phyloP scores from a whole-genome alignment of 1,140 invertebrate species.

The Pteromalus puparum region DNA sequence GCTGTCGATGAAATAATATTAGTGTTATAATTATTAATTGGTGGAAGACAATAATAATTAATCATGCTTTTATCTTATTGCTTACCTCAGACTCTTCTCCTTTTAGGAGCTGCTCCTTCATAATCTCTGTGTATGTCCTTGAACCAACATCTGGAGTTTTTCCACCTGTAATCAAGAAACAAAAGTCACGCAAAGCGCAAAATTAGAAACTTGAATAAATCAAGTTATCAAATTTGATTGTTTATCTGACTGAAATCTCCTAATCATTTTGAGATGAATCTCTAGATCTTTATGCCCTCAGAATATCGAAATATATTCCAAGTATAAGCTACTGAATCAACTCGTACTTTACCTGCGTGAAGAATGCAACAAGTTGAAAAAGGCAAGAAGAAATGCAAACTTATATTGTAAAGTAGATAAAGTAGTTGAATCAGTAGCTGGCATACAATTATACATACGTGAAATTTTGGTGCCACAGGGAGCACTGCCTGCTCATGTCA shows the following conservation, averaged over 20 bases:
- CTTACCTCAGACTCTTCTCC: slow-evolving; percentile 91
- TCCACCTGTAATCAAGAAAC: slow-evolving; percentile 88
- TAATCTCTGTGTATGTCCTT: slow-evolving; percentile 97
- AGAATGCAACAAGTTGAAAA: slow-evolving; percentile 32
- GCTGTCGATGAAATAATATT: slow-evolving; percentile 72
- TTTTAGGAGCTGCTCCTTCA: slow-evolving; percentile 93
- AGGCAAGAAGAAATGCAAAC: slow-evolving; percentile 47
- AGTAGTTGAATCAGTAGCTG: slow-evolving; percentile 70
- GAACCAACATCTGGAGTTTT: slow-evolving; percentile 97
- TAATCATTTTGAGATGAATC: slow-evolving; percentile 62
- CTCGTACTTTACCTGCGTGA: slow-evolving; percentile 59
- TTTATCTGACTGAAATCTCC: slow-evolving; percentile 59
- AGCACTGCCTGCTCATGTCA: slow-evolving; percentile 72
- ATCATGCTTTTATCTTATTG: slow-evolving; percentile 25
- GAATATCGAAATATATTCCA: slow-evolving; percentile 66
- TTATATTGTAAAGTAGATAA: slow-evolving; percentile 54
- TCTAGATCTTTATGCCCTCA: slow-evolving; percentile 61
- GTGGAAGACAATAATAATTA: slow-evolving; percentile 1
- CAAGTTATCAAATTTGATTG: slow-evolving; percentile 38
- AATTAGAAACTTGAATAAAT: slow-evolving; percentile 63
- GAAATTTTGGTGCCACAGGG: slow-evolving; percentile 65
- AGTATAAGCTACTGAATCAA: slow-evolving; percentile 70
- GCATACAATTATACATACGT: slow-evolving; percentile 72
- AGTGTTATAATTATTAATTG: slow-evolving; percentile 15
- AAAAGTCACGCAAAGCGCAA: slow-evolving; percentile 74